Base-by-base conservation (phyloP, 2,888 invertebrate species). In the Leptopterna dolabrata region DNA sequence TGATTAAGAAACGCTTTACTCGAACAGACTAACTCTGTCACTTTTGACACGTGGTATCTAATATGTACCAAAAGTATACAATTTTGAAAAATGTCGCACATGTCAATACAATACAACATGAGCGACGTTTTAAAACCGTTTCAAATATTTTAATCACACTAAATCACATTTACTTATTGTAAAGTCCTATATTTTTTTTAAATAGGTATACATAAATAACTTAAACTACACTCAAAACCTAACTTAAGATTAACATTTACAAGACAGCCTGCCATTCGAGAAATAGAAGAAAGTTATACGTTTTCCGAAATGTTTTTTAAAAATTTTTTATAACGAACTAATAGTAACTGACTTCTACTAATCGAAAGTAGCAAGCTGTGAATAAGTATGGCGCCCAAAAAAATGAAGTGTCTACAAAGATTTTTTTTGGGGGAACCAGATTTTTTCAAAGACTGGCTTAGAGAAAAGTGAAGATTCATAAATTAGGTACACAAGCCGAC, bases 241-340 rank as follows among this genome's bases (percentile, higher is more conserved):
- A 87, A 87, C 78, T 45, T 84, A 47, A 63, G 19, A 87, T 63
- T 84, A 87, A 83, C 55, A 87, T 84, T 83, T 83, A 84, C 73
- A 83, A 76, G 30, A 51, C 88, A 89, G 89, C 89, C 90, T 90
- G 88, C 89, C 87, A 89, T 90, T 89, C 90, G 87, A 89, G 90
- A 82, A 89, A 89, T 88, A 90, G 90, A 90, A 89, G 76, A 84
- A 88, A 84, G 84, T 71, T 84, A 84, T n/a, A 71, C 30, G 70
- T 71, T 71, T 84, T 84, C 55, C 78, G 55, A 82, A 87, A 81
- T 85, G 30, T 27, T 73, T 76, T 73, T 82, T 29, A 87, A 70
- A 0, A 29, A 86, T 87, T 51, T 24, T 55, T 87, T 88, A 70
- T 78, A 87, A 73, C 87, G 80, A 88, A 80, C 70, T 82, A 84